Evolutionary conservation across 2,113 vertebrate species (phyloP).

Genomic region (Thunnus maccoyii): DNA sequence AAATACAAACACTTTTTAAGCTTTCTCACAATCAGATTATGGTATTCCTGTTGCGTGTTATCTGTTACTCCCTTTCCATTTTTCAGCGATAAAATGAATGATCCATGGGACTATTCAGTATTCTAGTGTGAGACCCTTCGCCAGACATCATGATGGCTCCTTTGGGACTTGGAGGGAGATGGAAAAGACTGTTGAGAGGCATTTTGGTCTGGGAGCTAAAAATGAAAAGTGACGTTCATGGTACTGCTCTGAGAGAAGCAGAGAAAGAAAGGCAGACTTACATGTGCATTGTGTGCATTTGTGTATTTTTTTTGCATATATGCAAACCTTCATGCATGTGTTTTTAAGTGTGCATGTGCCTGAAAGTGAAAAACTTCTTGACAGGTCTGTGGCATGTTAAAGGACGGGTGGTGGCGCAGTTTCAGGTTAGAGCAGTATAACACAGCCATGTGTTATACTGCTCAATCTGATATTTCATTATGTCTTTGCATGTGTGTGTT

Average conservation of each 20-base stretch:
- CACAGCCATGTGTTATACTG: too few relatives aligned
- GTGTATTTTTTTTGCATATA: constrained; percentile 5
- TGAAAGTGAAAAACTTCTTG: constrained; percentile 4
- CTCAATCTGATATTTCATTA: constrained; percentile 16
- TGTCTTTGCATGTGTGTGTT: background rate
- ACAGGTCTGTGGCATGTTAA: constrained; percentile 21
- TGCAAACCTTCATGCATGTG: background rate
- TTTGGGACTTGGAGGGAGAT: constrained; percentile 63
- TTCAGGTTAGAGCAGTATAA: constrained; percentile 12
- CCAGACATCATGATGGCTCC: constrained; percentile 69
- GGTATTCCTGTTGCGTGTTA: constrained; percentile 10
- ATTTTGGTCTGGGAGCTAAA: constrained; percentile 53
- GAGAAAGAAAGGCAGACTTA: background rate
- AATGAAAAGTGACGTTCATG: constrained; percentile 56
- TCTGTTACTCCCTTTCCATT: constrained; percentile 32
- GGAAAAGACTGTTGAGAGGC: constrained; percentile 60
- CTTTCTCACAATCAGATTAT: constrained; percentile 25
- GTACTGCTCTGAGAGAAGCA: constrained; percentile 26
- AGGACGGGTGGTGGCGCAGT: constrained; percentile 6
- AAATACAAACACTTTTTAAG: constrained; percentile 22
- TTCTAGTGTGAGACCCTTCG: constrained; percentile 65
- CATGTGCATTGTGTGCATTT: background rate
- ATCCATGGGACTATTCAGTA: constrained; percentile 63
- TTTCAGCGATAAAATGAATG: constrained; percentile 52
- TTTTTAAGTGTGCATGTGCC: background rate